Percentiles rank a stretch among this genome's conserved stretches.
Conservation (phyloP, 1,140 invertebrate species). For the Rhopalosiphum maidis region DNA sequence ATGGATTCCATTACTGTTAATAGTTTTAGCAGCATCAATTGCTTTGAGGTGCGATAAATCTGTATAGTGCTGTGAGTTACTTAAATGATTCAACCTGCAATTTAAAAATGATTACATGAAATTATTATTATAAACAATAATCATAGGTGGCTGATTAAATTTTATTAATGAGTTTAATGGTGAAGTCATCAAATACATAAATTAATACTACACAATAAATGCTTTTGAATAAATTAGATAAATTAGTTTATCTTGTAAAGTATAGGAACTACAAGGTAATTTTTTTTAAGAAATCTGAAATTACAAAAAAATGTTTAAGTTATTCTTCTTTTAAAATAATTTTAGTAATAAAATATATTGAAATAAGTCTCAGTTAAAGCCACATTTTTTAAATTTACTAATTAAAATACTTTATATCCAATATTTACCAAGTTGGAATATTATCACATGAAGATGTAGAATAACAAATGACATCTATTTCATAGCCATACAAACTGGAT, state of each 20-base stretch:
- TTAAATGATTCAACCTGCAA: slow-evolving; percentile 91
- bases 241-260: background rate
- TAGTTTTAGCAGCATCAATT: slow-evolving; percentile 90
- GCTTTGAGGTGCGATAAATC: slow-evolving; percentile 80
- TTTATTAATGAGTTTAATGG: background rate
- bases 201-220: background rate
- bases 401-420: slow-evolving; percentile 10
- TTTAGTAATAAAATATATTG: background rate
- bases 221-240: background rate
- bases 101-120: background rate
- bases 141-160: background rate
- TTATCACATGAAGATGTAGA: slow-evolving; percentile 95
- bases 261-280: background rate
- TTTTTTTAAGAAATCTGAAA: too few species aligned
- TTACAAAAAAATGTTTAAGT: background rate
- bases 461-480: slow-evolving; percentile 91
- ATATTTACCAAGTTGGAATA: slow-evolving; percentile 70
- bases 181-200: background rate
- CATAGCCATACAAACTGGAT: slow-evolving; percentile 89
- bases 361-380: too few species aligned
- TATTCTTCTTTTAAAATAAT: background rate
- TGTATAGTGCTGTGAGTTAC: slow-evolving; percentile 94
- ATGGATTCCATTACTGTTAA: slow-evolving; percentile 92
- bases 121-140: background rate
- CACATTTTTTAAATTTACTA: background rate